Percentiles rank a stretch among this genome's conserved stretches.
Conservation (phyloP, 2,888 invertebrate genomes). For the Harpalus rufipes region DNA sequence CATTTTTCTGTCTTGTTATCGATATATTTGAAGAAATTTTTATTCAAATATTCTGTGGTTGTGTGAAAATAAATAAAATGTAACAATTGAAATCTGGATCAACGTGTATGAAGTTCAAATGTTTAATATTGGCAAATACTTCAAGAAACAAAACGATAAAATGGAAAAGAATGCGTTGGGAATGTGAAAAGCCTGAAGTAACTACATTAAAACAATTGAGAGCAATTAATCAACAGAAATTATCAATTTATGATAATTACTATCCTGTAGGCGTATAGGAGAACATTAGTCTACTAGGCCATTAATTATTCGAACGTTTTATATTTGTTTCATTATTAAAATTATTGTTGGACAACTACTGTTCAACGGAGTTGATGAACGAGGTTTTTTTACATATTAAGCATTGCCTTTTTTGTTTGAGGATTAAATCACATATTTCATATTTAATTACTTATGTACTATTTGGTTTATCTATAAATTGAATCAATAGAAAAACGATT, state of each 20-base stretch:
- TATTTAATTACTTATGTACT: constrained; percentile 53
- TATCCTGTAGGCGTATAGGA: constrained; percentile 40
- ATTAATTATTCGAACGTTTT: constrained; percentile 41
- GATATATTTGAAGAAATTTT: too few species aligned
- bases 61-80: too few species aligned
- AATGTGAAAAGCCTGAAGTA: constrained; percentile 25
- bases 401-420: constrained; percentile 30
- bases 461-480: constrained; percentile 59
- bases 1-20: too few species aligned
- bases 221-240: constrained; percentile 38
- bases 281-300: constrained; percentile 35
- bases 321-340: constrained; percentile 53
- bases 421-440: constrained; percentile 58
- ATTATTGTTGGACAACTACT: constrained; percentile 51
- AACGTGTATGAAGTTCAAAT: too few species aligned
- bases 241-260: constrained; percentile 58
- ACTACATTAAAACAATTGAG: constrained; percentile 46
- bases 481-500: constrained; percentile 22
- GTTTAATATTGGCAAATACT: too few species aligned
- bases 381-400: constrained; percentile 37
- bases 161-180: background rate
- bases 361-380: constrained; percentile 28
- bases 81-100: too few species aligned
- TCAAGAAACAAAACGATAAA: background rate
- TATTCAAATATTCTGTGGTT: too few species aligned